phyloP scores from a whole-genome alignment of 2,113 vertebrate genomes.

The Myiagra hebetior region DNA sequence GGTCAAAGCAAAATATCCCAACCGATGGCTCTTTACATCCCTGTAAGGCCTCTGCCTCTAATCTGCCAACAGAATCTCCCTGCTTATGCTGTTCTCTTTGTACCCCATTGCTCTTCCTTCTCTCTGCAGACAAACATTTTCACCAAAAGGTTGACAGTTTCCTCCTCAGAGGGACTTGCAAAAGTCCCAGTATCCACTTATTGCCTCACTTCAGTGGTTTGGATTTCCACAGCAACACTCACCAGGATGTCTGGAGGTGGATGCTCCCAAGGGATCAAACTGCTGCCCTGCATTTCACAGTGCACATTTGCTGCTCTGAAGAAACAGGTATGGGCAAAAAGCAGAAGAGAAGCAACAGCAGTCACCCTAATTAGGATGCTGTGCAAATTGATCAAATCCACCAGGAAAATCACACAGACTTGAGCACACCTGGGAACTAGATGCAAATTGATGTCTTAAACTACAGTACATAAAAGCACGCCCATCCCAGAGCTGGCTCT shows the following conservation, averaged over 20 bases:
- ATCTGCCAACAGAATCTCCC: not conserved
- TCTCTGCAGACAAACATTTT: not conserved
- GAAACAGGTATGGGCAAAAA: not conserved
- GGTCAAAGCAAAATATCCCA: not conserved
- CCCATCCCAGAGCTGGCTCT: not conserved
- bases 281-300: not conserved
- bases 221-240: not conserved
- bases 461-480: not conserved
- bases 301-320: not conserved
- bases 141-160: not conserved
- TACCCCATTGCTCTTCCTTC: not conserved
- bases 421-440: not conserved
- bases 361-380: not conserved
- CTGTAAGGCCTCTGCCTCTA: not conserved
- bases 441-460: not conserved
- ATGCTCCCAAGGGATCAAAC: not conserved
- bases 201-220: not conserved
- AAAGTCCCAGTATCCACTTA: not conserved
- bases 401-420: not conserved
- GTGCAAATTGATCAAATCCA: not conserved
- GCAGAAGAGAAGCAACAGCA: not conserved
- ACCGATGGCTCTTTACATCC: not conserved
- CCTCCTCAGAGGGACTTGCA: not conserved
- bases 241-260: not conserved
- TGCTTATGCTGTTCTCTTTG: not conserved